These are phyloP conservation scores for Hypanus sabinus DNA, from an alignment of 2,113 vertebrate species.

Conservation along the genomic window DNA sequence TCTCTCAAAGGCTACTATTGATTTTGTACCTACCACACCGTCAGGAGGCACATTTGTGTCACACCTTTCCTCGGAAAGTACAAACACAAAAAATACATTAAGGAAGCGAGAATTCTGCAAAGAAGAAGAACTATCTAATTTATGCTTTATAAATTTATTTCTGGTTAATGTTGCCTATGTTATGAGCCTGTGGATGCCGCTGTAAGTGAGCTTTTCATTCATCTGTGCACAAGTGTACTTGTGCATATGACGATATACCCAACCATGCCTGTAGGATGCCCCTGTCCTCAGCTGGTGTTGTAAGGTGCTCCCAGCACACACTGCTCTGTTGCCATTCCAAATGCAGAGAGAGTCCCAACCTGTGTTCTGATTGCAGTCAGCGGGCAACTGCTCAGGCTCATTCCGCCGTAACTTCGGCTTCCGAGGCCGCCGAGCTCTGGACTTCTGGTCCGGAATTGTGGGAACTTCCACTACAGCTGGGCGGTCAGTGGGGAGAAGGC, in stretches of 20 bases:
- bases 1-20: not conserved
- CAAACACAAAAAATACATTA: too few relatives aligned
- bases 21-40: not conserved
- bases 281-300: too few relatives aligned
- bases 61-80: not conserved
- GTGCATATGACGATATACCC: too few relatives aligned
- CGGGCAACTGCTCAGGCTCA: not conserved
- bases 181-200: too few relatives aligned
- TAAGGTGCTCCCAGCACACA: constrained; percentile 54
- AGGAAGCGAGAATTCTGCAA: too few relatives aligned
- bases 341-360: constrained; percentile 54
- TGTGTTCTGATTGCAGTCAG: constrained; percentile 54
- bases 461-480: constrained; percentile 32
- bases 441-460: constrained; percentile 54
- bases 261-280: too few relatives aligned
- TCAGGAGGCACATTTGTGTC: not conserved
- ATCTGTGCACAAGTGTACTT: too few relatives aligned
- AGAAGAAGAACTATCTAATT: too few relatives aligned
- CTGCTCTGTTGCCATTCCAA: constrained; percentile 42
- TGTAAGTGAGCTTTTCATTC: too few relatives aligned
- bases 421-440: constrained; percentile 64
- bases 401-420: constrained; percentile 56
- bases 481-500: constrained; percentile 41
- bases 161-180: too few relatives aligned
- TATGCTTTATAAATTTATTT: too few relatives aligned